Percentiles rank a stretch among this genome's conserved stretches.
These are phyloP conservation scores for Coccyzus lansbergi DNA, from an alignment of 2,797 vertebrate species.

Conservation along the genomic window DNA sequence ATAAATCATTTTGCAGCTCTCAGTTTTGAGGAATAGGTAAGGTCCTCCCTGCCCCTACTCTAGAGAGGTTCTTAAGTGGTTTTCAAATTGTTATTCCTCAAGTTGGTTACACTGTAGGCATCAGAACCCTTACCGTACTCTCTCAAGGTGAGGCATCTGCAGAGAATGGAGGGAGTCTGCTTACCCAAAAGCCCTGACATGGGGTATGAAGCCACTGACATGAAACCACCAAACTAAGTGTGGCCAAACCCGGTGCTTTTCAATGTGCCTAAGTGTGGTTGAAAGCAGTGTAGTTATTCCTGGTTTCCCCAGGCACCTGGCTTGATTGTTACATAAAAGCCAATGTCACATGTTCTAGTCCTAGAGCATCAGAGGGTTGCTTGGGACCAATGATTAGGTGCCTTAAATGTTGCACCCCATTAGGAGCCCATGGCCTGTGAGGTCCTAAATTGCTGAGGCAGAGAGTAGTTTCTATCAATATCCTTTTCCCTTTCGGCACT, in stretches of 20 bases:
- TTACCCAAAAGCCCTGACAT: rapidly evolving
- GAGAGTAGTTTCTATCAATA: background rate
- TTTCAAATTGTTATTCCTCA: slow-evolving; percentile 22
- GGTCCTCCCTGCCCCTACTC: background rate
- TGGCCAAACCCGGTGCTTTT: background rate
- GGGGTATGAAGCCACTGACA: rapidly evolving
- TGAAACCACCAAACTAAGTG: background rate
- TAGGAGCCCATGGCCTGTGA: background rate
- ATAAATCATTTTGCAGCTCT: slow-evolving; percentile 45
- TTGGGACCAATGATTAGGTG: background rate
- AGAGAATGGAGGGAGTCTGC: no score
- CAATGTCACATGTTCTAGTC: background rate
- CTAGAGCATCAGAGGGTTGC: background rate
- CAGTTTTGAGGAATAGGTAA: slow-evolving; percentile 29
- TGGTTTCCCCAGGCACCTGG: background rate
- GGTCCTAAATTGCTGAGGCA: background rate
- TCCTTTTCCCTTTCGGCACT: background rate
- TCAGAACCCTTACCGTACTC: background rate
- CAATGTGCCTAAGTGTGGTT: background rate
- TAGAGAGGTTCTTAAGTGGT: background rate
- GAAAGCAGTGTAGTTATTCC: background rate
- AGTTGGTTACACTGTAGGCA: background rate
- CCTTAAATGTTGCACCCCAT: background rate
- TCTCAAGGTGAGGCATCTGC: background rate
- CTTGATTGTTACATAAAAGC: background rate